Base-by-base conservation (phyloP, 2,888 invertebrate genomes). In the Norana najaformis region DNA sequence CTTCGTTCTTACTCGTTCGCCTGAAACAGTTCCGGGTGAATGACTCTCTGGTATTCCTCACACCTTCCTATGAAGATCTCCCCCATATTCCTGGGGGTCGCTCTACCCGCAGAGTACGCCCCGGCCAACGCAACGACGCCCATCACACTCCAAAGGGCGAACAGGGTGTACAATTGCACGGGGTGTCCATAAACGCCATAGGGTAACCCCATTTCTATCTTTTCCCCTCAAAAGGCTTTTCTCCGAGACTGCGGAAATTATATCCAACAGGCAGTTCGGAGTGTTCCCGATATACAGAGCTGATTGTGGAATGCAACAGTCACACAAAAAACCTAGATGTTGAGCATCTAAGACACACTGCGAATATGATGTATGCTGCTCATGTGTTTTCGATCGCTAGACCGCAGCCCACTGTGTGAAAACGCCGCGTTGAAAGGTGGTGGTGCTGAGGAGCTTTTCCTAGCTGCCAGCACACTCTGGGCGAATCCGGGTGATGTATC, bases 21-120 rank as follows among this genome's bases (percentile, higher is more conserved):
- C 38, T 88, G 39, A n/a, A 88, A 69, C 18, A 83, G 90, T 2
- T 89, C 53, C 14, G 90, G 90, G 16, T 83, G 30, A 34, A 90
- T 47, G 37, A 90, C 90, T 23, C 89, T 38, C 85, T 90, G 90
- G 38, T 89, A 90, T 39, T 90, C 90, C 83, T 88, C 69, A 34
- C 90, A 90, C 83, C 90, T 69, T 39, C 88, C 90, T 5, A 89
- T 90, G 88, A 90, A 82, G 35, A 90, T 90, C 23, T 88, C 39
- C 30, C 20, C 34, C 35, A 90, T 34, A 35, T 37, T 83, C 37
- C 20, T 39, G 18, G 90, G 90, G 18, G 88, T 90, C 35, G 89
- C 89, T 41, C 20, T 88, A 23, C n/a, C 14, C 20, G 38, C 88
- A 20, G 88, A 2, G 8, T 6, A 11, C 3, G 83, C 34, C 14